These are phyloP conservation scores for Drosophila biarmipes DNA, from an alignment of 1,140 invertebrate genomes.

Conservation along the genomic window DNA sequence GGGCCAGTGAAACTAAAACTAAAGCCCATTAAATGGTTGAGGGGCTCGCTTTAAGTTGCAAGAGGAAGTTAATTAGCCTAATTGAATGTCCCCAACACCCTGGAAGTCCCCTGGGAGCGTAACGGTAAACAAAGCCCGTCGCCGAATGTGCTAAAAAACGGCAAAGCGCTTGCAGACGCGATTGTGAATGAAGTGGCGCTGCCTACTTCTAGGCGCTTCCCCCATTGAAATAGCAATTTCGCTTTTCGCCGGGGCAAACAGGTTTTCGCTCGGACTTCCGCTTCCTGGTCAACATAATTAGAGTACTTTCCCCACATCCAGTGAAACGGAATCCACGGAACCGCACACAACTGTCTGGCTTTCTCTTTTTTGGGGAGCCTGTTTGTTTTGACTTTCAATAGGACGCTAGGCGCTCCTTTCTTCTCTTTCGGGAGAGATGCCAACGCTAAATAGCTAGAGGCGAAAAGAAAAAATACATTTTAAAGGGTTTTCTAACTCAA, in stretches of 20 bases:
- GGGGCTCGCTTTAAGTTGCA: not conserved
- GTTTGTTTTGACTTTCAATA: slow-evolving; percentile 72
- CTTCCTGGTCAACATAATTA: slow-evolving; percentile 79
- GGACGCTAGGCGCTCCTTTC: slow-evolving; percentile 22
- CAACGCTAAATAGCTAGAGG: not conserved
- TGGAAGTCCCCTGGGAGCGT: not conserved
- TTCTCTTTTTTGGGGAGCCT: slow-evolving; percentile 17
- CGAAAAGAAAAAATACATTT: too few species aligned
- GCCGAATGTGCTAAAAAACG: slow-evolving; percentile 15
- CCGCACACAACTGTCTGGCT: slow-evolving; percentile 16
- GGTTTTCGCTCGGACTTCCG: slow-evolving; percentile 56
- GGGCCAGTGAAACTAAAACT: not conserved
- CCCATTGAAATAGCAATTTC: slow-evolving; percentile 14
- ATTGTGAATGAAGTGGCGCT: slow-evolving; percentile 1
- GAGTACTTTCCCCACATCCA: slow-evolving; percentile 61
- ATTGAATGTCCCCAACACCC: not conserved
- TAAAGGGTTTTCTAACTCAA: too few species aligned
- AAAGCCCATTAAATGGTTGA: slow-evolving; percentile 4
- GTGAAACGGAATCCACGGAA: slow-evolving; percentile 3
- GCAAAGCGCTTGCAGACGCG: not conserved
- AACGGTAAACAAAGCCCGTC: slow-evolving; percentile 3
- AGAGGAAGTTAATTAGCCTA: slow-evolving; percentile 1
- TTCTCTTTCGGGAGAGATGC: slow-evolving; percentile 17
- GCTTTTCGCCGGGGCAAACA: slow-evolving; percentile 28
- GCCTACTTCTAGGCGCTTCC: slow-evolving; percentile 12